Evolutionary conservation across 2,888 invertebrate species (phyloP), one percentile per base, ranked within the genome.

Genomic region (Junonia oenone): DNA sequence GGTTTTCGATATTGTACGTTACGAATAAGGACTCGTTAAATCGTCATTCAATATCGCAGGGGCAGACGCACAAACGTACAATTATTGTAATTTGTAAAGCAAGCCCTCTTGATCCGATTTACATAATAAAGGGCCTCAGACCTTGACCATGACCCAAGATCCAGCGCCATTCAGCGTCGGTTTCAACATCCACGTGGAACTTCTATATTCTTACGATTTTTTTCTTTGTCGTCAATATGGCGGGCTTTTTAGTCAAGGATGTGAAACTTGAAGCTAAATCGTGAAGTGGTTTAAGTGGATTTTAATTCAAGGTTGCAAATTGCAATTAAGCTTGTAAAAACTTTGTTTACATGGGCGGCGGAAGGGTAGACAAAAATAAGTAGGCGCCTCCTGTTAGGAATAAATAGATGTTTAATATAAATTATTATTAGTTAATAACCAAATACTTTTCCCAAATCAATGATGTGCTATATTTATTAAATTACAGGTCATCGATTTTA

Each of bases 61-160:
- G 19, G 19, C 19, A 40, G 40, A 19, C 19, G 40, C n/a, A 43
- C 40, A 43, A 26, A 22, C 26, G 38, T 40, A 43, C 43, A 26
- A 26, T 43, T 26, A 43, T 43, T 43, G 26, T 43, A 43, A 43
- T 43, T 43, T 22, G 43, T 43, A 43, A 43, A 43, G 43, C 26
- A 13, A 13, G 22, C 54, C 54, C 48, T 43, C n/a, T n/a, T n/a
- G 56, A 40, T 45, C 29, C 48, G 35, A 43, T 56, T 51, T 19
- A 48, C 51, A 45, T 29, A 46, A 56, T 40, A 54, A 53, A 53
- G 14, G 9, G 15, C 43, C 43, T 45, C 13, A 31, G 52, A 33
- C 56, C 56, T 56, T 56, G 51, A 51, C 56, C 56, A 45, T 56
- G 56, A 52, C 45, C 51, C 48, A 56, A 56, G 51, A 52, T 48